Percentiles rank a stretch among this genome's conserved stretches.
phyloP scores from a whole-genome alignment of 1,140 invertebrate species.

The Druon quercuslanigerum region DNA sequence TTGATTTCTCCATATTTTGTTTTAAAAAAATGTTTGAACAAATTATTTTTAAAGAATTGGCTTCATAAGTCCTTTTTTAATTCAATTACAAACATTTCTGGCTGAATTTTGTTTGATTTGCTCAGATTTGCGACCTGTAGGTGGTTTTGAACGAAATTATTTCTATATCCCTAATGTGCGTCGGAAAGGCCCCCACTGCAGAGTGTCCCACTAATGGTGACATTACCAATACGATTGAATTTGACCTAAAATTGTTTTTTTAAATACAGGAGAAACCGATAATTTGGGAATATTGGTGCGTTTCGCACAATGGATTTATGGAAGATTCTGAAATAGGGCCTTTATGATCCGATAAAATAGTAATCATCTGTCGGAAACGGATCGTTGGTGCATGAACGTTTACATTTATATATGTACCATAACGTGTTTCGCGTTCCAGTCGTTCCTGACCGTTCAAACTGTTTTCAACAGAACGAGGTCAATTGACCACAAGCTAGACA shows the following conservation, averaged over 20 bases:
- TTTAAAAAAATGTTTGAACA: no score
- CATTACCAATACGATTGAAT: no score
- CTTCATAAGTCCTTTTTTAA: no score
- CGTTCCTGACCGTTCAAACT: constrained; percentile 41
- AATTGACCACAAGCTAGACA: constrained; percentile 37
- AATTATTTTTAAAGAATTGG: no score
- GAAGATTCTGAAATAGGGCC: not conserved
- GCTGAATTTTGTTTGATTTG: no score
- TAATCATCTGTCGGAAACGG: not conserved
- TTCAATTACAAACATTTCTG: no score
- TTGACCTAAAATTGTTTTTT: not conserved
- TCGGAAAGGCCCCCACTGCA: no score
- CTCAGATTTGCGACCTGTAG: no score
- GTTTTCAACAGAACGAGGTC: constrained; percentile 43
- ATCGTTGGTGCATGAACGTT: constrained; percentile 21
- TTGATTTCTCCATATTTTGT: no score
- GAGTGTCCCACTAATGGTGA: no score
- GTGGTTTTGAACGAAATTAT: no score
- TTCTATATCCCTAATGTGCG: no score
- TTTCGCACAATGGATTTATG: not conserved
- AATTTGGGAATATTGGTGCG: not conserved
- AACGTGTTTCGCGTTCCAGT: constrained; percentile 41
- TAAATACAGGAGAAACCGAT: not conserved
- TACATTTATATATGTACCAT: constrained; percentile 22
- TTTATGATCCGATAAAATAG: constrained; percentile 20